Conservation (phyloP, 2,113 vertebrate genomes). For the Sphyrna mokarran region DNA sequence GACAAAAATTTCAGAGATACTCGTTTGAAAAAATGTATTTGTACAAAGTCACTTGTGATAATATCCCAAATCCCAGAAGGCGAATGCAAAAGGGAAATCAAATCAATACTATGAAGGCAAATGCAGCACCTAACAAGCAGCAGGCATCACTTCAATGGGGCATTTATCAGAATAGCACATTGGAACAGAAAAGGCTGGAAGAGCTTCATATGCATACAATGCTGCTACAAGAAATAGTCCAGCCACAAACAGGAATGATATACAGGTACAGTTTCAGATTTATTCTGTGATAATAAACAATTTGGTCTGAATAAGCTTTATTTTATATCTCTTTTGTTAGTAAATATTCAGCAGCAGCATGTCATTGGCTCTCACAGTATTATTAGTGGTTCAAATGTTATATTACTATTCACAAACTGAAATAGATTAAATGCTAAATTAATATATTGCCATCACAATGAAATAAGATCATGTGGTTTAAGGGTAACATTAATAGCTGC, state of each 20-base stretch:
- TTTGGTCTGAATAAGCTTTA: background rate
- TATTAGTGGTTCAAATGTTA: background rate
- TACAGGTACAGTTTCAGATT: slow-evolving; percentile 69
- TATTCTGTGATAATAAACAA: slow-evolving; percentile 1
- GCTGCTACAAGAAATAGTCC: slow-evolving; percentile 62
- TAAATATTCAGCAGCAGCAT: background rate
- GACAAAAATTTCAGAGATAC: background rate
- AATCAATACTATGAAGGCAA: slow-evolving; percentile 42
- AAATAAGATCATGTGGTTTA: background rate
- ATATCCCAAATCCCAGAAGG: slow-evolving; percentile 65
- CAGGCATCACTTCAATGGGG: slow-evolving; percentile 52
- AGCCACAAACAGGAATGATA: slow-evolving; percentile 63
- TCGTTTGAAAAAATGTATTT: slow-evolving; percentile 62
- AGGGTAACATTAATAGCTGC: background rate
- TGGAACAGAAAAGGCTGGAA: slow-evolving; percentile 66
- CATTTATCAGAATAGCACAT: slow-evolving; percentile 41
- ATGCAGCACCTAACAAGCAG: slow-evolving; percentile 37
- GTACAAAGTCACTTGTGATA: slow-evolving; percentile 68
- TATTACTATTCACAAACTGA: background rate
- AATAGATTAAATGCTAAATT: background rate
- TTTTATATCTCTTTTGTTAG: background rate
- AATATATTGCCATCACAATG: background rate
- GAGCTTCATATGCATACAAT: slow-evolving; percentile 67
- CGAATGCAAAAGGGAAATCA: slow-evolving; percentile 48
- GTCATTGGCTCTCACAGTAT: background rate